phyloP scores from a whole-genome alignment of 1,140 invertebrate species.

The Oreohelix idahoensis region DNA sequence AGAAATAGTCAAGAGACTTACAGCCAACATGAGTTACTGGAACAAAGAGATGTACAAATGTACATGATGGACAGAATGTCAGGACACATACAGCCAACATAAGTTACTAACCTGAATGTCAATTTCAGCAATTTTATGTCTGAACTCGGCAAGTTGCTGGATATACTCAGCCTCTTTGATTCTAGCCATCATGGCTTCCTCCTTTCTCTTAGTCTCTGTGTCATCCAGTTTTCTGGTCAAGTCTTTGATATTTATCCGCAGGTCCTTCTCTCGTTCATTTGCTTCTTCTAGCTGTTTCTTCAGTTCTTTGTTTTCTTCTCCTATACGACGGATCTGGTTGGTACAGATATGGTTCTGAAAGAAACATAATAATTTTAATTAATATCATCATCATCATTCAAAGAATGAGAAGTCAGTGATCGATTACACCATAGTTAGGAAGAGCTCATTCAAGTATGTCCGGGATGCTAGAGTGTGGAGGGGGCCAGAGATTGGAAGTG shows the following conservation, averaged over 20 bases:
- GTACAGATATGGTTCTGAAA: constrained; percentile 90
- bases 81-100: too few species aligned
- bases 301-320: constrained; percentile 90
- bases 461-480: too few species aligned
- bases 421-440: too few species aligned
- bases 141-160: constrained; percentile 93
- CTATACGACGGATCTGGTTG: constrained; percentile 93
- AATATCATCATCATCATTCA: too few species aligned
- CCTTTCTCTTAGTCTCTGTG: constrained; percentile 91
- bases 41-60: too few species aligned
- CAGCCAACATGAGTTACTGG: too few species aligned
- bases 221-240: constrained; percentile 90
- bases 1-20: too few species aligned
- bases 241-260: constrained; percentile 85
- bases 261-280: constrained; percentile 82
- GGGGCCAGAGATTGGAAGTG: too few species aligned
- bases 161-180: constrained; percentile 95
- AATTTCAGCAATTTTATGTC: constrained; percentile 92
- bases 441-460: too few species aligned
- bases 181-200: constrained; percentile 93
- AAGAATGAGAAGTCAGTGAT: too few species aligned
- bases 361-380: too few species aligned
- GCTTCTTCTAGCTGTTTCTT: constrained; percentile 84
- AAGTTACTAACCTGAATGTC: constrained; percentile 77
- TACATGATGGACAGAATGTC: too few species aligned